Conservation (phyloP, 2,113 vertebrate species). For the Alectura lathami region DNA sequence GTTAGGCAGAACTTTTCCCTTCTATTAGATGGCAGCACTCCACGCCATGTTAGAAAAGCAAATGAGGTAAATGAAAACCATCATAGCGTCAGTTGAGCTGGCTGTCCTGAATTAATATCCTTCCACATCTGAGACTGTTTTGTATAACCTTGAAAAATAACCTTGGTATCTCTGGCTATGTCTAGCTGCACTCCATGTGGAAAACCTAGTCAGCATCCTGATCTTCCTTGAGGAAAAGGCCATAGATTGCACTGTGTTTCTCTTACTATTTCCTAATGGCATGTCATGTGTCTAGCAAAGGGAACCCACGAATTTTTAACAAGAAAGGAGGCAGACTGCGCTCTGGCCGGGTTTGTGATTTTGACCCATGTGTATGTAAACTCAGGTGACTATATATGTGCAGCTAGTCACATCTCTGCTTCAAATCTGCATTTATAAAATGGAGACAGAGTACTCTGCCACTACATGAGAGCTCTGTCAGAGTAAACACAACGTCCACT, state of each 20-base stretch:
- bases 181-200: background rate
- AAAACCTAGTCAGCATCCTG: background rate
- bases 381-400: background rate
- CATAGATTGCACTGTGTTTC: background rate
- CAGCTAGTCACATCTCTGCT: background rate
- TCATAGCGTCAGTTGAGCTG: background rate
- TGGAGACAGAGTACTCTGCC: background rate
- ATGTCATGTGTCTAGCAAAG: background rate
- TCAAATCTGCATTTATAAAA: background rate
- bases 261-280: background rate
- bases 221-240: background rate
- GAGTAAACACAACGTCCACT: background rate
- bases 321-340: background rate
- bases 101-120: background rate
- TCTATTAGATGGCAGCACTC: background rate
- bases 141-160: background rate
- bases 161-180: background rate
- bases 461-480: background rate
- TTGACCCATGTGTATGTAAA: background rate
- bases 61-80: background rate
- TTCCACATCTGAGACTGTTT: background rate
- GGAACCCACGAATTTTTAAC: background rate
- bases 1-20: background rate
- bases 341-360: background rate
- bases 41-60: background rate